Percentiles rank a stretch among this genome's conserved stretches.
Conservation (phyloP, 2,797 vertebrate species). For the Silurus lanzhouensis region DNA sequence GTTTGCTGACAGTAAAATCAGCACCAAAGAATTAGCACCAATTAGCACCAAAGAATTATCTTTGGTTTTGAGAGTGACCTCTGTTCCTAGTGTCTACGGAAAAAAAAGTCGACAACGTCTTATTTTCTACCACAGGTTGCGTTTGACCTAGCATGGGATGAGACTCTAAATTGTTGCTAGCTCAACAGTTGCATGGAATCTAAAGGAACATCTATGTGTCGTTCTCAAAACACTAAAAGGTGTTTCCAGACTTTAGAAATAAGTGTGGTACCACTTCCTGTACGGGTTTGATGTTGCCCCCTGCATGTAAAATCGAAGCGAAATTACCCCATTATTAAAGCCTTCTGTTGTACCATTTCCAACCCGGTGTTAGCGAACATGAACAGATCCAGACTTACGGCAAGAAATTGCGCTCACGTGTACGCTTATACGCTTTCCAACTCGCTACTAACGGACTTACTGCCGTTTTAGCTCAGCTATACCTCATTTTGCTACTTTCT, state of each 20-base stretch:
- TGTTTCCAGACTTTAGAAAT: background rate
- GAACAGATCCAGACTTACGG: background rate
- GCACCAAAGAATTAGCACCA: slow-evolving; percentile 10
- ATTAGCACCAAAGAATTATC: slow-evolving; percentile 34
- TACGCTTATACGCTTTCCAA: background rate
- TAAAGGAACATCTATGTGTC: too few species aligned
- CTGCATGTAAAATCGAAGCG: background rate
- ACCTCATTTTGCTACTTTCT: background rate
- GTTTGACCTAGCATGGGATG: too few species aligned
- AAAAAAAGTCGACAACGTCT: background rate
- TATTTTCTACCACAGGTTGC: background rate
- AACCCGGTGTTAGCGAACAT: background rate
- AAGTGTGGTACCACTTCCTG: background rate
- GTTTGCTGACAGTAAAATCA: slow-evolving; percentile 1
- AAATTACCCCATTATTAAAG: background rate
- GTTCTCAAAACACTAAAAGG: too few species aligned
- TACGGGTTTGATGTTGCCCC: background rate
- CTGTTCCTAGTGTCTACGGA: too few species aligned
- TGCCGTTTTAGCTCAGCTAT: background rate
- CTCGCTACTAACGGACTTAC: background rate
- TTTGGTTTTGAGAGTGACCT: slow-evolving; percentile 11
- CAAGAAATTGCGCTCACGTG: background rate
- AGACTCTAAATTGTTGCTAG: too few species aligned
- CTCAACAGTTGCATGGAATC: too few species aligned
- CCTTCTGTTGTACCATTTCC: background rate